Conservation (phyloP, 2,888 invertebrate species). For the Phyllotreta cruciferae region DNA sequence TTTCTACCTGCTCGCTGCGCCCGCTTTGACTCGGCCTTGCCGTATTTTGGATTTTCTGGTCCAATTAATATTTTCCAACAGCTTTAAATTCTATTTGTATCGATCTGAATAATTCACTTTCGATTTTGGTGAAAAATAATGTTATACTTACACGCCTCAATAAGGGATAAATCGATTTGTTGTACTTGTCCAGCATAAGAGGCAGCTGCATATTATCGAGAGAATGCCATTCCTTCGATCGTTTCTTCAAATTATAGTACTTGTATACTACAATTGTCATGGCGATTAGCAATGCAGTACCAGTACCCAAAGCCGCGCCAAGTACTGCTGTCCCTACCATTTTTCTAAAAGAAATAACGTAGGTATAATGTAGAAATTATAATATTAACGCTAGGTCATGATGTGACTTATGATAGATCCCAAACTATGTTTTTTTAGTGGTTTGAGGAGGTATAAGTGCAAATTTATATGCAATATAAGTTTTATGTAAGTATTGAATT, state of each 20-base stretch:
- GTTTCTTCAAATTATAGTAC: slow-evolving; percentile 67
- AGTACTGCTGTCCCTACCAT: slow-evolving; percentile 73
- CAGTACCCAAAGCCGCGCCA: slow-evolving; percentile 72
- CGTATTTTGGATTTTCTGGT: too few species aligned
- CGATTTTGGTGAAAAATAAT: background rate
- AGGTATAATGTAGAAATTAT: background rate
- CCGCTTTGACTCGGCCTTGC: too few species aligned
- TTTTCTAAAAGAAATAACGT: slow-evolving; percentile 20
- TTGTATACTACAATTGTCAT: slow-evolving; percentile 72
- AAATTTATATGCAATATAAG: too few species aligned
- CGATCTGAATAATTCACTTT: too few species aligned
- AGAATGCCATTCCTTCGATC: slow-evolving; percentile 67
- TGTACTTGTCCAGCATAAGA: slow-evolving; percentile 36
- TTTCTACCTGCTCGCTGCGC: too few species aligned
- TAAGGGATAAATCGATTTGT: slow-evolving; percentile 50
- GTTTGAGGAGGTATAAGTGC: too few species aligned
- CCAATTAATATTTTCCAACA: background rate
- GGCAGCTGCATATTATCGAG: slow-evolving; percentile 52
- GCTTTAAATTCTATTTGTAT: background rate
- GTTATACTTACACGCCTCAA: slow-evolving; percentile 51
- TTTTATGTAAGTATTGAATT: too few species aligned
- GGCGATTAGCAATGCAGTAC: slow-evolving; percentile 69
- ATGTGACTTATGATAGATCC: background rate
- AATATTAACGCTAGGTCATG: background rate
- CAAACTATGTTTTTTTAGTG: too few species aligned